These are phyloP conservation scores for Euphysa ruthae DNA, from an alignment of 30 jellyfish, hydroid and myxozoan genomes.

Conservation along the genomic window DNA sequence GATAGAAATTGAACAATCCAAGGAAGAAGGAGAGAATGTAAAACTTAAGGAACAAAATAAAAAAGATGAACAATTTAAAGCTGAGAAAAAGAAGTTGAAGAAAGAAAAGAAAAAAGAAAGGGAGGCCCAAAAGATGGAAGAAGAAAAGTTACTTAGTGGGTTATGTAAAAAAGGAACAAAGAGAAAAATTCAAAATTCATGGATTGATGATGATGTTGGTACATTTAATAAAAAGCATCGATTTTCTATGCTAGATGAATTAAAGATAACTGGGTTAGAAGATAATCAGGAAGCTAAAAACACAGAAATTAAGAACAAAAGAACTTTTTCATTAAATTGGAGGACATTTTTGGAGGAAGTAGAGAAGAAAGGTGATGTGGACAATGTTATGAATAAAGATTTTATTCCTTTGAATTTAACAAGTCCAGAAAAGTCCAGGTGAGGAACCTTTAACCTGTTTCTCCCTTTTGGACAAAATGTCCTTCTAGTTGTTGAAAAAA, in stretches of 20 bases:
- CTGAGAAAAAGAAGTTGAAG: background rate
- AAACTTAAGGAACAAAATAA: no score
- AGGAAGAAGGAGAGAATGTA: no score
- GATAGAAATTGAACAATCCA: no score
- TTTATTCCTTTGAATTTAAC: background rate
- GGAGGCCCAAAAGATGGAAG: background rate
- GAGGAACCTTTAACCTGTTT: no score
- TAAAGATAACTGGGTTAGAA: background rate
- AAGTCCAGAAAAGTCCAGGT: background rate
- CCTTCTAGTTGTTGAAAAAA: no score
- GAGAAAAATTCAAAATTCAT: background rate
- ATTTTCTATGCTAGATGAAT: background rate
- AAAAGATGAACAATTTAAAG: no score
- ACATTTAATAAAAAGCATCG: background rate
- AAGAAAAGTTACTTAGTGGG: background rate
- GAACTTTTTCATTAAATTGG: background rate
- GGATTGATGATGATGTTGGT: background rate
- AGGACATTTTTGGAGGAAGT: background rate
- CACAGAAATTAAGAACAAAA: background rate
- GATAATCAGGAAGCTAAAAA: background rate
- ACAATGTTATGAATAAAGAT: background rate
- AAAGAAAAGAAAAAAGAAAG: background rate
- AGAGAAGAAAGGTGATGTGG: background rate
- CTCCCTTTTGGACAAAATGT: no score
- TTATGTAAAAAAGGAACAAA: background rate